Evolutionary conservation across 1,140 invertebrate species (phyloP), one percentile per base, ranked within the genome.

Genomic region (Acromyrmex heyeri): DNA sequence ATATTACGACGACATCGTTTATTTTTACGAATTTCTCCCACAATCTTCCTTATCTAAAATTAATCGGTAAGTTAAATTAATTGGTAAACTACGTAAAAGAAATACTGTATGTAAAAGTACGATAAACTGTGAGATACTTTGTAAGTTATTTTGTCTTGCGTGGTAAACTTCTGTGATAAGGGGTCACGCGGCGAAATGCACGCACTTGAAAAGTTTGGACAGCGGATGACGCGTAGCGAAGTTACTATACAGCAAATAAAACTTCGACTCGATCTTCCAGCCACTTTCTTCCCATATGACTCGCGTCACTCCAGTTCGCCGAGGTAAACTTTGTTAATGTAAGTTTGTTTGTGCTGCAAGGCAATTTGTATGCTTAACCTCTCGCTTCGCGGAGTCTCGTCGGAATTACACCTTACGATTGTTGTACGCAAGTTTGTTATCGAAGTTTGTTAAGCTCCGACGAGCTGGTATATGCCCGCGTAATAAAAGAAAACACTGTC

Each of bases 291-390:
- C 69, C 79, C 69, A 83, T 83, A 83, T 83, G 79, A 83, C 79
- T 75, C 55, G 55, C 79, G 79, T 83, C 79, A 83, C 69, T 83
- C 79, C 55, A 61, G 53, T 38, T 83, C 79, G 55, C 79, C 55
- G 79, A 48, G 79, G 38, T 75, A 62, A 83, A 83, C 69, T 83
- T 73, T 72, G 69, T 83, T 83, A 83, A 83, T 75, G 79, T 83
- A 83, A 83, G 79, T 83, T 83, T 83, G 79, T 83, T 83, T 83
- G 79, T 38, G 70, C 79, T 75, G 79, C 69, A 38, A 48, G 69
- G 79, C 79, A 83, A 83, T 83, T 83, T 83, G 79, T 83, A 83
- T 83, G 79, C 79, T 83, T 83, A 83, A 83, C 79, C 79, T 83
- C 77, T 61, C 55, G 79, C 69, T 83, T 61, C 69, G 77, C 77